Evolutionary conservation across 2,888 invertebrate species (phyloP).

Genomic region (Stegana nigrithorax): DNA sequence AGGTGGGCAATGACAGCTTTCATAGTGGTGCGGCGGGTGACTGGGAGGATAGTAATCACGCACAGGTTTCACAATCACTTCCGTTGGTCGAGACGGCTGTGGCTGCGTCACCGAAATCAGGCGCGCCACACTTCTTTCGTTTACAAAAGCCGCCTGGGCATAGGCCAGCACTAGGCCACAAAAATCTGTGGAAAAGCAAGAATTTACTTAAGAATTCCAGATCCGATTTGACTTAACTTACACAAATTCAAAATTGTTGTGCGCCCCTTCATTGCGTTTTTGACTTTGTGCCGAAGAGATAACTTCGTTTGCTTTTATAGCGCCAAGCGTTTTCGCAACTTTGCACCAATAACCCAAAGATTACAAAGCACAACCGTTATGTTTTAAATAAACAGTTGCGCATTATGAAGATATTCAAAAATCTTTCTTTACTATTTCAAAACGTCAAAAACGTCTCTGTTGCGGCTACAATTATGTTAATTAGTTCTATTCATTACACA

Average conservation of each 20-base stretch:
- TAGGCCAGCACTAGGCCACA: not conserved
- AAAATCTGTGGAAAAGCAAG: not conserved
- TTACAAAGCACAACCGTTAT: too few relatives aligned
- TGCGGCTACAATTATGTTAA: too few relatives aligned
- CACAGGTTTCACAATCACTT: conserved; percentile 19
- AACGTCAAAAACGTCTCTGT: too few relatives aligned
- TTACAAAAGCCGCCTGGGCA: too few relatives aligned
- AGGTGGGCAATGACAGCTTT: conserved; percentile 28
- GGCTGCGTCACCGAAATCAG: conserved; percentile 28
- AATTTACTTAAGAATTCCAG: not conserved
- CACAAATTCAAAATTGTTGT: not conserved
- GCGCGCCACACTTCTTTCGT: conserved; percentile 13
- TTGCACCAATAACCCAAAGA: too few relatives aligned
- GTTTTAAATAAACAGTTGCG: too few relatives aligned
- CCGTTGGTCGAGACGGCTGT: conserved; percentile 6
- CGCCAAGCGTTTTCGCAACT: too few relatives aligned
- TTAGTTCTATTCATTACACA: too few relatives aligned
- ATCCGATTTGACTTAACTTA: not conserved
- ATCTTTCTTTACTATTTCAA: too few relatives aligned
- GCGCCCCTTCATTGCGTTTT: conserved; percentile 22
- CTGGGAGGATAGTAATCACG: conserved; percentile 19
- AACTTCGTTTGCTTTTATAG: too few relatives aligned
- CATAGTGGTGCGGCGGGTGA: not conserved
- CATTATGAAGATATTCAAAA: too few relatives aligned
- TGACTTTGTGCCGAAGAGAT: not conserved